Percentiles rank a stretch among this genome's conserved stretches.
Evolutionary conservation across 2,888 invertebrate genomes (phyloP).

Genomic region (Amphiduros pacificus): DNA sequence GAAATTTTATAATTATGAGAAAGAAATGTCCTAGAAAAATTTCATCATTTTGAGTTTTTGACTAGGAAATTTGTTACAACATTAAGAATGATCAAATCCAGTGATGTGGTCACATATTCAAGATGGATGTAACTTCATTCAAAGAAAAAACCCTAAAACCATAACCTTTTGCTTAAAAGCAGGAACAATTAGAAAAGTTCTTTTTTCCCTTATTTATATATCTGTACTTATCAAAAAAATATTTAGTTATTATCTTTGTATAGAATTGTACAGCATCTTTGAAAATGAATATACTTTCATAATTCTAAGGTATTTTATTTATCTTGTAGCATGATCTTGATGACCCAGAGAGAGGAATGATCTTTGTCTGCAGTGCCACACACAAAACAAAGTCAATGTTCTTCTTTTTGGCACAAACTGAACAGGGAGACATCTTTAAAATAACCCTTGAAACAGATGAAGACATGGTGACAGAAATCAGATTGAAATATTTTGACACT

Average conservation of each 20-base stretch:
- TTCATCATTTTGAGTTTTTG: too few relatives aligned
- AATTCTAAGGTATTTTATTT: constrained; percentile 17
- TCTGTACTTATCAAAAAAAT: not conserved
- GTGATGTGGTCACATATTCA: too few relatives aligned
- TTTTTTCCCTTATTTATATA: too few relatives aligned
- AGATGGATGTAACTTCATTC: too few relatives aligned
- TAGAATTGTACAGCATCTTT: not conserved
- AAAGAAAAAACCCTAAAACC: too few relatives aligned
- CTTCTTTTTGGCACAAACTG: constrained; percentile 98
- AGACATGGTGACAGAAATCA: constrained; percentile 96
- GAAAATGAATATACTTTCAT: not conserved
- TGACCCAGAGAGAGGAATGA: constrained; percentile 98
- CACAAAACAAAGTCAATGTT: constrained; percentile 99
- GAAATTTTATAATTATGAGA: too few relatives aligned
- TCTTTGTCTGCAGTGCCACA: constrained; percentile 97
- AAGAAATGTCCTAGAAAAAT: too few relatives aligned
- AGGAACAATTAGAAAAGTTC: too few relatives aligned
- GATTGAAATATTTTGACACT: constrained; percentile 98
- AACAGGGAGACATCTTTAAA: constrained; percentile 96
- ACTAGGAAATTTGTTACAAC: too few relatives aligned
- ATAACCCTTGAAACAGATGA: constrained; percentile 96
- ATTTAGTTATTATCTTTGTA: not conserved
- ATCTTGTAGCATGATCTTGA: constrained; percentile 84
- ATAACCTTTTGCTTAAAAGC: too few relatives aligned
- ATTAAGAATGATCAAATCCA: too few relatives aligned